phyloP scores from a whole-genome alignment of 92 coral and sea anemone species.

The Phenganax subtilis region DNA sequence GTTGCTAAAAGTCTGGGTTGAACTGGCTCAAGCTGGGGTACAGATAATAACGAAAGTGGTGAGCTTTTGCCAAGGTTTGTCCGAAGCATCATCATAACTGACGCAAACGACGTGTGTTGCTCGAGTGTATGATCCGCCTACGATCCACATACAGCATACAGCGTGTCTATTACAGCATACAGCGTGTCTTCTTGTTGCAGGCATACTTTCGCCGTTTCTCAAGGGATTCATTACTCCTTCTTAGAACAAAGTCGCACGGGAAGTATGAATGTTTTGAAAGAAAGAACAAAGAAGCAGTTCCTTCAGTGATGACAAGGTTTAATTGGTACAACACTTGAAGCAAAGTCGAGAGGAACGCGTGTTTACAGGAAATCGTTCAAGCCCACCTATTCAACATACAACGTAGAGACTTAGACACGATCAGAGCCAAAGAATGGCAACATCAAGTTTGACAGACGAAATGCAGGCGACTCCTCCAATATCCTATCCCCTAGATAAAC shows the following conservation, averaged over 20 bases:
- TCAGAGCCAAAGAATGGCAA: slow-evolving; percentile 8
- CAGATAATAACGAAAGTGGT: neutral
- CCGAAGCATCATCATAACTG: slow-evolving; percentile 10
- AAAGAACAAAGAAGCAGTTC: slow-evolving; percentile 26
- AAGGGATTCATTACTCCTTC: slow-evolving; percentile 35
- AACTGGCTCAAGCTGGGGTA: slow-evolving; percentile 30
- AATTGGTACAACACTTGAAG: slow-evolving; percentile 5
- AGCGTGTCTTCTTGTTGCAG: slow-evolving; percentile 10
- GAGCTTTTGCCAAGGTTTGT: neutral
- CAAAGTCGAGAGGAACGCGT: slow-evolving; percentile 10
- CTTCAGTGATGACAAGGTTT: slow-evolving; percentile 17
- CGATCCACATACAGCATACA: slow-evolving; percentile 20
- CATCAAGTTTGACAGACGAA: neutral
- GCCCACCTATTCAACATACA: slow-evolving; percentile 10
- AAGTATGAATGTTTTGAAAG: slow-evolving; percentile 34
- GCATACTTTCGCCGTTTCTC: slow-evolving; percentile 27
- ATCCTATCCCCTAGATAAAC: slow-evolving; percentile 24
- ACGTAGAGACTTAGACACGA: neutral
- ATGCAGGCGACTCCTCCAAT: neutral
- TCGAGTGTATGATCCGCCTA: slow-evolving; percentile 34
- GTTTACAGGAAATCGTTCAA: slow-evolving; percentile 15
- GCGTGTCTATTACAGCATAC: slow-evolving; percentile 26
- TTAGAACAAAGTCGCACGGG: slow-evolving; percentile 38
- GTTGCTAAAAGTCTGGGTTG: neutral
- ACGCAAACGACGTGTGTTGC: slow-evolving; percentile 23